Evolutionary conservation across 2,888 invertebrate genomes (phyloP), one percentile per base, ranked within the genome.

Genomic region (Eristalis pertinax): DNA sequence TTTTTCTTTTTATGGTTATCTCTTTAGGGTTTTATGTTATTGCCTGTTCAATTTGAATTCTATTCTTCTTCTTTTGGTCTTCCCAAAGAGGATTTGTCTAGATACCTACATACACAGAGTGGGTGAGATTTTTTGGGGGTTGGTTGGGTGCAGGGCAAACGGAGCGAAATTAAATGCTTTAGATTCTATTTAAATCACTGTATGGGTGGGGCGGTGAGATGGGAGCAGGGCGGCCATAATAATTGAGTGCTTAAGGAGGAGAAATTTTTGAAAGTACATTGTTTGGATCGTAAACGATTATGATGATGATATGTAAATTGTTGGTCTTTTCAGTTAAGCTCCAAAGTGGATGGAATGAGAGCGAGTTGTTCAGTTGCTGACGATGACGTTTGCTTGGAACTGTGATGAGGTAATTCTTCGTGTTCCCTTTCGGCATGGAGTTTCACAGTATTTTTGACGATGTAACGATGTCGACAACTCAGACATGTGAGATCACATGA

Each of bases 21-120:
- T 77, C 69, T 63, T 81, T 73, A 85, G 73, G 77, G 65, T 82
- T 86, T 86, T 86, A 86, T 82, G 73, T 86, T 82, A 86, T 86
- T 82, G 85, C 64, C 69, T 82, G 69, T 74, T 74, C 82, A 82
- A 86, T 78, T 86, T 77, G 80, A 77, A 82, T 81, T 85, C 73
- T 58, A 84, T 84, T 81, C 56, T 58, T 62, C n/a, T 22, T 65
- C 60, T 26, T 62, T 62, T 43, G 43, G 43, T 8, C 19, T 50
- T 50, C 43, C 26, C 1, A 35, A 68, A 78, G 65, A 77, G 70
- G 69, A 74, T 68, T 68, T 70, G 73, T 83, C 65, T 67, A 62
- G 22, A 22, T 62, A 62, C 50, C 68, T 65, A 75, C 50, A 56
- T 60, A 73, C 32, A 5, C 0, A 5, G 32, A 5, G 13, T 35